Evolutionary conservation across 2,797 vertebrate genomes (phyloP), one percentile per base, ranked within the genome.

Genomic region (Lophius americanus): DNA sequence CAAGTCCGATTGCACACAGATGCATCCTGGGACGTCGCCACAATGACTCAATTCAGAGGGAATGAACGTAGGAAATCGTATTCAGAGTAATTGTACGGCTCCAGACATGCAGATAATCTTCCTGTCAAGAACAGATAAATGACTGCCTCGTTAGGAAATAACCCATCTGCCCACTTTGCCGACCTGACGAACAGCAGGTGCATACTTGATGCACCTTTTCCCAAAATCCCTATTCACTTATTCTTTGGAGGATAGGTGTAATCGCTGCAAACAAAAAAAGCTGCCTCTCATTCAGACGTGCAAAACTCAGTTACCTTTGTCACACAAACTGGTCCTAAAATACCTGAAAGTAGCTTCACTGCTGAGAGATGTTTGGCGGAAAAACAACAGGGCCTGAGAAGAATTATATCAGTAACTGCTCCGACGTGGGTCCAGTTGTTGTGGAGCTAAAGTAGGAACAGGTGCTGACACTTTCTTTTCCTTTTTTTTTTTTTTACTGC

Each of bases 371-470:
- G 70, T 68, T 58, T 67, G 35, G 54, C 38, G 14, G 9, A 51
- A 11, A 56, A 58, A 57, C 49, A 56, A 57, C 13, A 48, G 61
- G 41, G 50, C 44, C 36, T 5, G 55, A 60, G 62, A 66, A 71
- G 79, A 78, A 48, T 58, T 70, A 74, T 82, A 72, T 63, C 37
- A 48, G 14, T 60, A 23, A 73, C 44, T 65, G 60, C 49, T 56
- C 50, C 13, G 37, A 52, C n/a, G 51, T 38, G 50, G 74, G 67
- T 64, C 59, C 79, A 84, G 87, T 86, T 84, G 83, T 84, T 70
- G 80, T 76, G 80, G 60, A 77, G 70, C 74, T 81, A 77, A 69
- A 78, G 70, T 59, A 73, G 65, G 53, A 90, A 90, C 91, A 92
- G 91, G 89, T 92, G 91, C 56, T 55, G 23, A 23, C 23, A 23